Evolutionary conservation across 2,888 invertebrate genomes (phyloP).

Genomic region (Protodeltote pygarga): DNA sequence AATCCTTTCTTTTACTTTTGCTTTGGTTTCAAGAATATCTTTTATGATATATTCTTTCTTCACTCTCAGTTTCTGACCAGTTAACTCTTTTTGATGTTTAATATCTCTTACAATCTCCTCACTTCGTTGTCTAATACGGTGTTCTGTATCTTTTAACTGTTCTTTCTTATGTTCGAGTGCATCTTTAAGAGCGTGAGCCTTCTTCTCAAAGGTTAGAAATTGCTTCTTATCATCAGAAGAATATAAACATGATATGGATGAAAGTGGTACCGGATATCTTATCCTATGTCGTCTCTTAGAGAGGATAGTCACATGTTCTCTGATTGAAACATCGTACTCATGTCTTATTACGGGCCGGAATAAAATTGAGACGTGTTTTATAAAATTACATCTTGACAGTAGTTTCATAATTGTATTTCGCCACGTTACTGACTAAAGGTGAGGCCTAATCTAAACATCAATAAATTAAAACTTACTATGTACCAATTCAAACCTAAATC

Average conservation of each 20-base stretch:
- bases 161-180: constrained; percentile 88
- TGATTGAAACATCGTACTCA: constrained; percentile 50
- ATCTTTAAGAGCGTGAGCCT: constrained; percentile 83
- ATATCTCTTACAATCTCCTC: constrained; percentile 80
- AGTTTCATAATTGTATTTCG: constrained; percentile 61
- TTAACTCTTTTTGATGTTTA: constrained; percentile 76
- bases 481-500: constrained; percentile 4
- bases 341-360: constrained; percentile 43
- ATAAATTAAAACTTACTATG: constrained; percentile 12
- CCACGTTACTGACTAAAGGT: not conserved
- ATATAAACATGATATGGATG: constrained; percentile 63
- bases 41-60: constrained; percentile 89
- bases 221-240: constrained; percentile 76
- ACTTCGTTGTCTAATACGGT: constrained; percentile 77
- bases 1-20: constrained; percentile 90
- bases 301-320: constrained; percentile 51
- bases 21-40: constrained; percentile 90
- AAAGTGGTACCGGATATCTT: constrained; percentile 52
- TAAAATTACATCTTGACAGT: constrained; percentile 55
- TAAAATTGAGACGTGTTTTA: constrained; percentile 60
- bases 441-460: not conserved
- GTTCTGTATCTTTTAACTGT: constrained; percentile 87
- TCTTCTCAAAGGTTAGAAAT: constrained; percentile 77
- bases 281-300: constrained; percentile 48
- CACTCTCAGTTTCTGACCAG: constrained; percentile 80